These are phyloP conservation scores for Plodia interpunctella DNA, from an alignment of 1,140 invertebrate species.

Conservation along the genomic window DNA sequence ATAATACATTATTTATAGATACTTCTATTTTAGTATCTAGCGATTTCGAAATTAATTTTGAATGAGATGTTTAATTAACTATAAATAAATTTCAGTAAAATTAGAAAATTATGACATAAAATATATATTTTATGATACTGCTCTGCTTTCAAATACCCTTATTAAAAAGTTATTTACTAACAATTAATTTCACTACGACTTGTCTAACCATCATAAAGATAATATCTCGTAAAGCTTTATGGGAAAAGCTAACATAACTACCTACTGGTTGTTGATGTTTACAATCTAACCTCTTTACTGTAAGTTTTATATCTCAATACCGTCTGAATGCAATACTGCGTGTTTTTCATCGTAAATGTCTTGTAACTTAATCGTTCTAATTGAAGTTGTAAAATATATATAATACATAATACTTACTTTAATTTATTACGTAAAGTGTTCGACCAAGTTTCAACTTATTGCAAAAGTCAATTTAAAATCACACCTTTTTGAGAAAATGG, in stretches of 20 bases:
- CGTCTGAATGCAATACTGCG: slow-evolving; percentile 12
- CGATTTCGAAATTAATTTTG: too few relatives aligned
- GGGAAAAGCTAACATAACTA: too few relatives aligned
- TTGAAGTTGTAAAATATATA: not conserved
- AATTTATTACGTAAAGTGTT: too few relatives aligned
- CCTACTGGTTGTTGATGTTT: not conserved
- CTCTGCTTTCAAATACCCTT: too few relatives aligned
- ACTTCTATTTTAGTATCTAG: too few relatives aligned
- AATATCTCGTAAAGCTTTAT: not conserved
- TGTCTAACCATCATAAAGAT: not conserved
- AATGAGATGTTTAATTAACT: too few relatives aligned
- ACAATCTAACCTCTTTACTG: slow-evolving; percentile 21
- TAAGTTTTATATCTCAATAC: slow-evolving; percentile 22
- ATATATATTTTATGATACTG: too few relatives aligned
- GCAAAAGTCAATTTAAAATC: not conserved
- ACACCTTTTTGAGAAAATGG: too few relatives aligned
- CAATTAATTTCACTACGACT: not conserved
- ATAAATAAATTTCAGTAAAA: too few relatives aligned
- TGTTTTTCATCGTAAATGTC: not conserved
- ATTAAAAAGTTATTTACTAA: not conserved
- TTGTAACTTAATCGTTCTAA: not conserved
- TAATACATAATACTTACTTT: too few relatives aligned
- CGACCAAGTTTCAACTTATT: not conserved
- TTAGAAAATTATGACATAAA: too few relatives aligned
- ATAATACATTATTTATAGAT: too few relatives aligned